Percentiles rank a stretch among this genome's conserved stretches.
Evolutionary conservation across 2,113 vertebrate species (phyloP).

Genomic region (Cryptoleucopteryx plumbea): DNA sequence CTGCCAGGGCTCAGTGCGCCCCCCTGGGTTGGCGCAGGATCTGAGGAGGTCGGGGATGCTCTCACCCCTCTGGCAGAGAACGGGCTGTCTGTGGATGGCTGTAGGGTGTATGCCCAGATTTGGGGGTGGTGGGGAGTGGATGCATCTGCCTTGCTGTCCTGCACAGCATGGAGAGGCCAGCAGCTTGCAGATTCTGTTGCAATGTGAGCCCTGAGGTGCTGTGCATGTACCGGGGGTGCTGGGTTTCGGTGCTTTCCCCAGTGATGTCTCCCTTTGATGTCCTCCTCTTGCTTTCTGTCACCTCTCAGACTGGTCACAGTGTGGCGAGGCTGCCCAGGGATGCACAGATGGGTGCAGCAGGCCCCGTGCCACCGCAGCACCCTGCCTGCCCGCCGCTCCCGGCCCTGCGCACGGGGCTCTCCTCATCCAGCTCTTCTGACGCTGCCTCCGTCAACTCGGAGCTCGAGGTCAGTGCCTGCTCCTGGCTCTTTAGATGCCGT

Average conservation of each 20-base stretch:
- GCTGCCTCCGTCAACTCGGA: conserved; percentile 72
- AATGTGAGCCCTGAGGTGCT: not conserved
- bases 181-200: not conserved
- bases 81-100: not conserved
- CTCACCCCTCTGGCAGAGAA: not conserved
- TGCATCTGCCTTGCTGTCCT: not conserved
- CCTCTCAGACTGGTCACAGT: conserved; percentile 52
- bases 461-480: conserved; percentile 73
- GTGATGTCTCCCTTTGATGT: not conserved
- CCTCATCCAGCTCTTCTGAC: conserved; percentile 68
- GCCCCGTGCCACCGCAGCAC: not conserved
- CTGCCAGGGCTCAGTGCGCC: rapidly evolving
- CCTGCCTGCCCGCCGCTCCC: conserved; percentile 1
- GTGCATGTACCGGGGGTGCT: rapidly evolving
- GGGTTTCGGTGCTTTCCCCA: not conserved
- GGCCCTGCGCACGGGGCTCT: conserved; percentile 50
- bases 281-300: not conserved
- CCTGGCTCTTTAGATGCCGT: not conserved
- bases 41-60: not conserved
- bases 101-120: not conserved
- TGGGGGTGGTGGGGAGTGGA: too few species aligned
- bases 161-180: too few species aligned
- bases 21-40: not conserved
- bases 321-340: conserved; percentile 55
- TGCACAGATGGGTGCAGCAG: not conserved